These are phyloP conservation scores for Vespertilio murinus DNA, from an alignment of 2,797 vertebrate species.

Conservation along the genomic window DNA sequence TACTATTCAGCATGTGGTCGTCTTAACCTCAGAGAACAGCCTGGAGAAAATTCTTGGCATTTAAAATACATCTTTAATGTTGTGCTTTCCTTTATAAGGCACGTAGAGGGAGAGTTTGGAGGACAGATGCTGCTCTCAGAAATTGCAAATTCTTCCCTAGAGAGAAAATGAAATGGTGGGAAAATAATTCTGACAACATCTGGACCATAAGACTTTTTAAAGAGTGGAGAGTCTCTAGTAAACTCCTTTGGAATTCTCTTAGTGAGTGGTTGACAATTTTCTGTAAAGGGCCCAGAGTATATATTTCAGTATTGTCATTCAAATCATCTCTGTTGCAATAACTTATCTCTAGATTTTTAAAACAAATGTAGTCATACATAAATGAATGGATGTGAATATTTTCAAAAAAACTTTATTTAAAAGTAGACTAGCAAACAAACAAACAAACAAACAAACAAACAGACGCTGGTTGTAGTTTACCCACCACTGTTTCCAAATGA, in stretches of 20 bases:
- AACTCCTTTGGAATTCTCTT: neutral
- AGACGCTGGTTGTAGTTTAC: neutral
- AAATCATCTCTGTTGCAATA: neutral
- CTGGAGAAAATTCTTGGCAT: neutral
- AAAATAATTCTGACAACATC: slow-evolving; percentile 42
- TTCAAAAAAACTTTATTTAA: neutral
- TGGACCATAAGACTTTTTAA: slow-evolving; percentile 3
- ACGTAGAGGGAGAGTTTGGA: neutral
- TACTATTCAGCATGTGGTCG: neutral
- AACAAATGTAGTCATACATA: neutral
- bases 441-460: neutral
- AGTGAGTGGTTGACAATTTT: neutral
- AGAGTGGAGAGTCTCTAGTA: neutral
- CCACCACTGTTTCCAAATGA: neutral
- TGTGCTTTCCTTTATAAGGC: neutral
- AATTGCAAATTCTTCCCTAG: slow-evolving; percentile 33
- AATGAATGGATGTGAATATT: neutral
- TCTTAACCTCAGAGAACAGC: slow-evolving; percentile 6
- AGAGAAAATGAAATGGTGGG: neutral
- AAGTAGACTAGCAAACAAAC: neutral
- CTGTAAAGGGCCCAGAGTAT: neutral
- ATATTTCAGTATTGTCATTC: neutral
- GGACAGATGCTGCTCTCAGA: slow-evolving; percentile 5
- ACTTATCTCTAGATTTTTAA: neutral
- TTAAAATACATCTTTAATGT: slow-evolving; percentile 30